Evolutionary conservation across 2,113 vertebrate genomes (phyloP), one percentile per base, ranked within the genome.

Genomic region (Petromus typicus): DNA sequence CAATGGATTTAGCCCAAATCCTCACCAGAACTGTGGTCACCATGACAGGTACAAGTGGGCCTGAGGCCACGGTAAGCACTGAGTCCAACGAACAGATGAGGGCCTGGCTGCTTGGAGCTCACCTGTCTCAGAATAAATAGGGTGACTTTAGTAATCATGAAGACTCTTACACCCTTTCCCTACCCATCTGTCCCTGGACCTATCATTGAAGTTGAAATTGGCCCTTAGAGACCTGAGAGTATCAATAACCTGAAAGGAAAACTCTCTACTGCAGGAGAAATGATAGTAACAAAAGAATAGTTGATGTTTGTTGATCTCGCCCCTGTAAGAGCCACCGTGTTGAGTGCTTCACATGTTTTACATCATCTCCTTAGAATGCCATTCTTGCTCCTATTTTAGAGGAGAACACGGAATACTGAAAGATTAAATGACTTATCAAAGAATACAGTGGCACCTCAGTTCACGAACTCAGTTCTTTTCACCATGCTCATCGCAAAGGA

Each of bases 41-140:
- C 61, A 0, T 69, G 11, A 73, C 27, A 45, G 11, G 43, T n/a
- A 73, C n/a, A 45, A n/a, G 45, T 2, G 30, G 34, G 23, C 73
- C 78, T 71, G 63, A 27, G 10, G 18, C 43, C 90, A 8, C 63
- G 20, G 2, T 75, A 59, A 84, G 20, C 30, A n/a, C 61, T 57
- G 8, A 3, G 22, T 20, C 34, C 34, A 18, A 1, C 57, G 45
- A 32, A 80, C n/a, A 80, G 82, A 20, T 25, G n/a, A 59, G 13
- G 51, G 20, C 20, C 23, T 12, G 34, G 71, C 37, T 54, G 27
- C 69, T 71, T 71, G 34, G 34, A 64, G 23, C 18, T 75, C 20
- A 54, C 5, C 45, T 18, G 43, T 61, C 18, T 43, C 34, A 2
- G 16, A 2, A 2, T 7, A 10, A 32, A 14, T 9, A 4, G 2